These are phyloP conservation scores for Borostomias antarcticus DNA, from an alignment of 2,797 vertebrate genomes.

Conservation along the genomic window DNA sequence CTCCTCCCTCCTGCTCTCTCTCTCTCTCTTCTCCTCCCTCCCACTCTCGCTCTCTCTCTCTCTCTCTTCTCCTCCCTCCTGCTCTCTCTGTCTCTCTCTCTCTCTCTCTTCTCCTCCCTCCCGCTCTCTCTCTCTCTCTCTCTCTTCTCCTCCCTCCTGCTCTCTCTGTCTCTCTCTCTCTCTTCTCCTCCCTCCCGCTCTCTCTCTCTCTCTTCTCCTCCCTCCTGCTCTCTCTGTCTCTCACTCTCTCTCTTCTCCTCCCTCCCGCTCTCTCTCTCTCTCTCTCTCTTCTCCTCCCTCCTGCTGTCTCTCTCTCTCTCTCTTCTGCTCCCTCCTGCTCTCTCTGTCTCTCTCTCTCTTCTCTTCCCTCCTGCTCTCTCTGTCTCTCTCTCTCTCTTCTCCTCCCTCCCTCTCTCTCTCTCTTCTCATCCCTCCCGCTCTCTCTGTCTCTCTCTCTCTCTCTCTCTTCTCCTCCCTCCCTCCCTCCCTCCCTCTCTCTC, in stretches of 20 bases:
- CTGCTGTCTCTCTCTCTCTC: background rate
- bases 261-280: background rate
- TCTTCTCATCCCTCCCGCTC: background rate
- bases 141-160: background rate
- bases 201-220: background rate
- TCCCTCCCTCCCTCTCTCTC: background rate
- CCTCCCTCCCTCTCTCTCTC: background rate
- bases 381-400: background rate
- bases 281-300: background rate
- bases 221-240: slow-evolving; percentile 2
- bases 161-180: background rate
- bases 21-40: too few relatives aligned
- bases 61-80: background rate
- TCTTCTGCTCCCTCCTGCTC: too few relatives aligned
- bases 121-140: slow-evolving; percentile 4
- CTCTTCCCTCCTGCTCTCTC: background rate
- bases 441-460: slow-evolving; percentile 9
- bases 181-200: slow-evolving; percentile 5
- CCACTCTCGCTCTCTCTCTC: too few relatives aligned
- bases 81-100: slow-evolving; percentile 15
- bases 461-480: background rate
- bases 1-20: background rate
- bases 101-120: background rate
- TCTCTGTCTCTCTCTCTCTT: background rate
- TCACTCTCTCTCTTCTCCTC: slow-evolving; percentile 6